phyloP scores from a whole-genome alignment of 2,113 vertebrate genomes.

The Bos indicus region DNA sequence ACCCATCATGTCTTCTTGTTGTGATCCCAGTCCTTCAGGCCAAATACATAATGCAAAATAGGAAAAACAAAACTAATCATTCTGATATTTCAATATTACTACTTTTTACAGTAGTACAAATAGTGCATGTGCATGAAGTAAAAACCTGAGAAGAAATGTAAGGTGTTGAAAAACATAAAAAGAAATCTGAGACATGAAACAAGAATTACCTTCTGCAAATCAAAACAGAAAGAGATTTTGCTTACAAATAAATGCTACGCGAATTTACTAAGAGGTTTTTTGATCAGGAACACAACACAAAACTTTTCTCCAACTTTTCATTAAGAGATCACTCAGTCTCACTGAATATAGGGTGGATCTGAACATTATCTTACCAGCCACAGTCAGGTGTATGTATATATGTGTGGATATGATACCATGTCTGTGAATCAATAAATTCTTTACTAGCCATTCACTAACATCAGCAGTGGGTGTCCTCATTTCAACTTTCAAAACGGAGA shows the following conservation, averaged over 20 bases:
- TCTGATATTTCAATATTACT: conserved; percentile 66
- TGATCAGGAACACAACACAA: conserved; percentile 30
- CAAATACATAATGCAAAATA: not conserved
- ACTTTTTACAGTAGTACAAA: conserved; percentile 78
- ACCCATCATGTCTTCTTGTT: not conserved
- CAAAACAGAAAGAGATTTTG: conserved; percentile 66
- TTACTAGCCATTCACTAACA: not conserved
- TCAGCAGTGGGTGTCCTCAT: conserved; percentile 16
- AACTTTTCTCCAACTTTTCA: conserved; percentile 30
- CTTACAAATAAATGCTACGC: conserved; percentile 71
- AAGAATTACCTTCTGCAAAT: conserved; percentile 59
- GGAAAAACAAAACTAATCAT: not conserved
- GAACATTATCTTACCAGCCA: not conserved
- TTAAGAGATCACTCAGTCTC: conserved; percentile 33
- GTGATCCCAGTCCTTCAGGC: not conserved
- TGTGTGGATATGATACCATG: not conserved
- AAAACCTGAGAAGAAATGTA: conserved; percentile 57
- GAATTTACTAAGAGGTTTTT: conserved; percentile 29
- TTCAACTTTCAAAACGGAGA: conserved; percentile 9
- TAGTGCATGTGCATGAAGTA: conserved; percentile 66
- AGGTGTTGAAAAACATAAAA: conserved; percentile 76
- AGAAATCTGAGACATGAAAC: conserved; percentile 69
- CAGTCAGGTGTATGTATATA: not conserved
- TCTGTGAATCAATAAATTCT: conserved; percentile 60
- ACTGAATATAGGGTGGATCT: not conserved